Evolutionary conservation across 2,113 vertebrate genomes (phyloP).

Genomic region (Pimephales promelas): DNA sequence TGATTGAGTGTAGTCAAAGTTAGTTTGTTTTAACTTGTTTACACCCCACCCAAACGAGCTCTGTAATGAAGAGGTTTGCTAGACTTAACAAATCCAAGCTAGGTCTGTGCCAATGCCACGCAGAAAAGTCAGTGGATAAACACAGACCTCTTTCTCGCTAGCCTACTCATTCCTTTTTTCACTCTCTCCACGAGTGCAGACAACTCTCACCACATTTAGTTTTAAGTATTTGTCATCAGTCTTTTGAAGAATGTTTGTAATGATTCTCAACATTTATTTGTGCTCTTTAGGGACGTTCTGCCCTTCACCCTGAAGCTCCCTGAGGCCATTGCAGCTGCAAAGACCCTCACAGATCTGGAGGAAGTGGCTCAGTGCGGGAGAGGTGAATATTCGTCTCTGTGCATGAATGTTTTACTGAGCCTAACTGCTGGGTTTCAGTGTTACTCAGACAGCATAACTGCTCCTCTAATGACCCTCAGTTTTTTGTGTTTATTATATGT

Average conservation of each 20-base stretch:
- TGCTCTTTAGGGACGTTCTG: conserved; percentile 84
- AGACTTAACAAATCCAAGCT: background rate
- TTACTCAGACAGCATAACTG: background rate
- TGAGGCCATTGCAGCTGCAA: conserved; percentile 82
- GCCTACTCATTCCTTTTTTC: background rate
- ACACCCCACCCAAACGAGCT: background rate
- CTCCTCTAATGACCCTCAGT: background rate
- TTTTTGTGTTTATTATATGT: background rate
- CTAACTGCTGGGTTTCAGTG: background rate
- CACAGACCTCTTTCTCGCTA: conserved; percentile 28
- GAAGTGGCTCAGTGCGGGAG: conserved; percentile 84
- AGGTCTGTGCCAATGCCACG: conserved; percentile 13
- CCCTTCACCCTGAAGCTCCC: conserved; percentile 92
- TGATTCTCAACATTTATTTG: background rate
- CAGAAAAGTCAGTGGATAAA: conserved; percentile 41
- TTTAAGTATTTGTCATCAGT: background rate
- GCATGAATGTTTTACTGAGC: conserved; percentile 33
- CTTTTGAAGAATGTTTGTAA: background rate
- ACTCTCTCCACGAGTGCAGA: background rate
- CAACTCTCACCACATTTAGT: background rate
- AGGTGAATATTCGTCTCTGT: conserved; percentile 58
- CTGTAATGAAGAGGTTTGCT: background rate
- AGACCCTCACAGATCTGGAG: conserved; percentile 84
- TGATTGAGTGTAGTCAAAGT: background rate
- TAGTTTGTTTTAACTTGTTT: background rate